Evolutionary conservation across 2,888 invertebrate species (phyloP).

Genomic region (Halocaridina rubra): DNA sequence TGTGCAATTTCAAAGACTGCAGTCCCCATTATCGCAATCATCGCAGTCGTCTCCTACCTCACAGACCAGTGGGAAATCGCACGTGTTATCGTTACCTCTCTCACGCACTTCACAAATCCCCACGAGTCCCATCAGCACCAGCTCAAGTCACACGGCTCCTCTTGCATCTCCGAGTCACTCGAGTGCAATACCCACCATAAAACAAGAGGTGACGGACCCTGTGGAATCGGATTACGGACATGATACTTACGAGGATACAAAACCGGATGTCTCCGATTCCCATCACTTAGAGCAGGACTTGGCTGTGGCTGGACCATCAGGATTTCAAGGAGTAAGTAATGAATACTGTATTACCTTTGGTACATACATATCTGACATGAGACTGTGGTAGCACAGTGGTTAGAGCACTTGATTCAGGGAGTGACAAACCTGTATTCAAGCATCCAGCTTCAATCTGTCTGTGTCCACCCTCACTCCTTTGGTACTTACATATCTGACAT

Average conservation of each 20-base stretch:
- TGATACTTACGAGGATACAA: conserved; percentile 42
- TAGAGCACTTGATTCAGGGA: too few relatives aligned
- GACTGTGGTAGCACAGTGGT: too few relatives aligned
- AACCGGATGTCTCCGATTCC: conserved; percentile 38
- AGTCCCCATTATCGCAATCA: background rate
- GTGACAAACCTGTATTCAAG: too few relatives aligned
- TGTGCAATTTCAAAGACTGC: conserved; percentile 1
- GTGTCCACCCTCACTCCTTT: too few relatives aligned
- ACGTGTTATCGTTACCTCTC: conserved; percentile 2
- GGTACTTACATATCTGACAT: too few relatives aligned
- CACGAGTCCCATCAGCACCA: background rate
- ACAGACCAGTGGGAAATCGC: conserved; percentile 15
- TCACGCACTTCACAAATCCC: conserved; percentile 13
- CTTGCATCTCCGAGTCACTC: conserved; percentile 18
- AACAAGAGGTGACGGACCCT: conserved; percentile 45
- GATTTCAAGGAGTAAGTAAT: conserved; percentile 42
- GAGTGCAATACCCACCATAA: conserved; percentile 32
- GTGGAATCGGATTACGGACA: conserved; percentile 25
- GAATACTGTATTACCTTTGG: too few relatives aligned
- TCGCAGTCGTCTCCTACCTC: conserved; percentile 12
- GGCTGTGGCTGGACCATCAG: conserved; percentile 36
- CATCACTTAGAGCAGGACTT: conserved; percentile 7
- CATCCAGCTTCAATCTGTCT: too few relatives aligned
- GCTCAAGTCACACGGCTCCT: background rate
- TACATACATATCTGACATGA: too few relatives aligned